Evolutionary conservation across 2,888 invertebrate genomes (phyloP), one percentile per base, ranked within the genome.

Genomic region (Dusona sp.): DNA sequence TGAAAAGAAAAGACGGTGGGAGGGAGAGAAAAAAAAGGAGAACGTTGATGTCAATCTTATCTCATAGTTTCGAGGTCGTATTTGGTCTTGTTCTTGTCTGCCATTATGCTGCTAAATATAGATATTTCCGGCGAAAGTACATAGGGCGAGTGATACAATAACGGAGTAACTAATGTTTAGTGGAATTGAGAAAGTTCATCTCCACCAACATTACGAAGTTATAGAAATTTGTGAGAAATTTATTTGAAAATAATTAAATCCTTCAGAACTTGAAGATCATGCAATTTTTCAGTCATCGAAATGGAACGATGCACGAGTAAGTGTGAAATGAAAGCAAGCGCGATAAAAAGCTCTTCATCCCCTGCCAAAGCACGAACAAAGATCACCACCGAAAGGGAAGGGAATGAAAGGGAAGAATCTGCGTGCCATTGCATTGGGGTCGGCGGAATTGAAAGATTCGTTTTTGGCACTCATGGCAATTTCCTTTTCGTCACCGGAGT

Each of bases 361-460:
- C 36, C 38, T 67, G 25, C 25, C 38, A 67, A 82, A 74, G 54
- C 38, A 72, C 45, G 70, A 70, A 75, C 25, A 36, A 61, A 64
- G 57, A 61, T 65, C 38, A 25, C 54, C 33, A 36, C 19, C 13
- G 29, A 54, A 54, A 54, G 42, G 73, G 36, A 61, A 61, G 57
- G 57, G 57, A 13, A 25, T 25, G 57, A 25, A 57, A 61, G 61
- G 61, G 61, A 57, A 70, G 68, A 79, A 75, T 68, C 38, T 67
- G 75, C 68, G 86, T 80, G 65, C 78, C 64, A 42, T 79, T 64
- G 22, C 61, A 65, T 70, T 75, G 38, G 70, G 80, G 73, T 79
- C 72, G 82, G 89, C 87, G 89, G 93, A 91, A 94, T 94, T 93
- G 93, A 93, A 93, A 93, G 93, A 93, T 90, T 92, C 89, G 79